Evolutionary conservation across 2,888 invertebrate species (phyloP).

Genomic region (Tiphia femorata): DNA sequence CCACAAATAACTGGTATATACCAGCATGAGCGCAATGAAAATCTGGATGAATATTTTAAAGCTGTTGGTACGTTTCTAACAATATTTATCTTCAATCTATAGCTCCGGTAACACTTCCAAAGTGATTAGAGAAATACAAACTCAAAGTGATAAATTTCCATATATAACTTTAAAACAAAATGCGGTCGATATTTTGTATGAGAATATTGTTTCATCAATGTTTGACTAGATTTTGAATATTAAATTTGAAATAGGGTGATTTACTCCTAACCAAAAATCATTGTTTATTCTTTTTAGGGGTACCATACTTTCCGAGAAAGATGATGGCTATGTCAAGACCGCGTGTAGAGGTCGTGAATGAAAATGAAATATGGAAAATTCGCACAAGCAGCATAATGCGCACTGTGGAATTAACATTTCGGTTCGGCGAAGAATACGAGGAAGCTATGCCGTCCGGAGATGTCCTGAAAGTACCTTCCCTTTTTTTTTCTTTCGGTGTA

Average conservation of each 20-base stretch:
- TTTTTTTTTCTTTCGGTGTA: background rate
- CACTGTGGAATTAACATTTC: slow-evolving; percentile 72
- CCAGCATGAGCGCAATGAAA: slow-evolving; percentile 76
- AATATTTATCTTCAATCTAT: slow-evolving; percentile 21
- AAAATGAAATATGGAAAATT: slow-evolving; percentile 73
- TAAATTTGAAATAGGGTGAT: no score
- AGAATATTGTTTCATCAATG: no score
- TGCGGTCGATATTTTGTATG: no score
- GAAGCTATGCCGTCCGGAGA: slow-evolving; percentile 76
- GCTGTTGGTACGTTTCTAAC: slow-evolving; percentile 72
- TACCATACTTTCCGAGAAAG: slow-evolving; percentile 76
- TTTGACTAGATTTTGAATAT: no score
- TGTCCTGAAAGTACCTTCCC: slow-evolving; percentile 64
- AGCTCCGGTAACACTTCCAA: background rate
- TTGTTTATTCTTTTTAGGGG: slow-evolving; percentile 72
- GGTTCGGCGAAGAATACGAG: slow-evolving; percentile 75
- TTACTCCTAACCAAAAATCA: no score
- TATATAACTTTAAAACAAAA: slow-evolving; percentile 1
- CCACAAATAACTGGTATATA: slow-evolving; percentile 74
- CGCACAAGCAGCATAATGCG: slow-evolving; percentile 73
- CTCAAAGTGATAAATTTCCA: no score
- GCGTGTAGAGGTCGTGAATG: slow-evolving; percentile 72
- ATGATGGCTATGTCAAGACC: slow-evolving; percentile 76
- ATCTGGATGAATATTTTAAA: slow-evolving; percentile 76
- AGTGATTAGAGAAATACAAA: no score